Evolutionary conservation across 2,888 invertebrate species (phyloP).

Genomic region (Rambutsinella grinnellia): DNA sequence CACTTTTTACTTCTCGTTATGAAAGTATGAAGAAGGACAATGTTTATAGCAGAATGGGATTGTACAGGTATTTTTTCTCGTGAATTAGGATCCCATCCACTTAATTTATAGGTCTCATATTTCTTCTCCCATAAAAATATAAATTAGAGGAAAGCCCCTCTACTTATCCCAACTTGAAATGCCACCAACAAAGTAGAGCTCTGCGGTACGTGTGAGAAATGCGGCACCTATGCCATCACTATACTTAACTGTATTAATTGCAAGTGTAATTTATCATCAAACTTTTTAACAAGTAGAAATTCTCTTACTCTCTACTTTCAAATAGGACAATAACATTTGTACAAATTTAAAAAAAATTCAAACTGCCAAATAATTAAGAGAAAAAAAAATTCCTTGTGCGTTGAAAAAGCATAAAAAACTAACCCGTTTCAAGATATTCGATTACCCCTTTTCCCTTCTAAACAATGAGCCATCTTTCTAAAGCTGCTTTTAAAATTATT

Average conservation of each 20-base stretch:
- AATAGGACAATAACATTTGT: too few relatives aligned
- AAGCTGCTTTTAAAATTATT: conserved; percentile 11
- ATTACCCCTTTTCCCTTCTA: too few relatives aligned
- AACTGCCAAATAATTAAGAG: neutral
- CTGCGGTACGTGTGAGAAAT: neutral
- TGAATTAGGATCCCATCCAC: conserved; percentile 33
- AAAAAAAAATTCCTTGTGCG: too few relatives aligned
- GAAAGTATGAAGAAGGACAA: too few relatives aligned
- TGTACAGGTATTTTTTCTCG: too few relatives aligned
- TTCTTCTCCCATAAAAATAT: conserved; percentile 52
- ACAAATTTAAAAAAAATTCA: too few relatives aligned
- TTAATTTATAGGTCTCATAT: conserved; percentile 55
- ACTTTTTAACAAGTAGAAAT: conserved; percentile 10
- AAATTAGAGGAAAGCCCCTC: conserved; percentile 37
- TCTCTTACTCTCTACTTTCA: too few relatives aligned
- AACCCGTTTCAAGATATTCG: too few relatives aligned
- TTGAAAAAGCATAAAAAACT: too few relatives aligned
- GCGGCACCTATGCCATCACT: conserved; percentile 33
- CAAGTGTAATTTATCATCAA: conserved; percentile 42
- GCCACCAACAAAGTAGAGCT: conserved; percentile 46
- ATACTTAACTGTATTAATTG: conserved; percentile 35
- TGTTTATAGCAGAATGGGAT: too few relatives aligned
- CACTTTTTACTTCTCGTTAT: too few relatives aligned
- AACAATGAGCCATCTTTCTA: too few relatives aligned
- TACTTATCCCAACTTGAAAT: conserved; percentile 39